Evolutionary conservation across 1,140 invertebrate genomes (phyloP), one percentile per base, ranked within the genome.

Genomic region (Gonatopus flavifemur): DNA sequence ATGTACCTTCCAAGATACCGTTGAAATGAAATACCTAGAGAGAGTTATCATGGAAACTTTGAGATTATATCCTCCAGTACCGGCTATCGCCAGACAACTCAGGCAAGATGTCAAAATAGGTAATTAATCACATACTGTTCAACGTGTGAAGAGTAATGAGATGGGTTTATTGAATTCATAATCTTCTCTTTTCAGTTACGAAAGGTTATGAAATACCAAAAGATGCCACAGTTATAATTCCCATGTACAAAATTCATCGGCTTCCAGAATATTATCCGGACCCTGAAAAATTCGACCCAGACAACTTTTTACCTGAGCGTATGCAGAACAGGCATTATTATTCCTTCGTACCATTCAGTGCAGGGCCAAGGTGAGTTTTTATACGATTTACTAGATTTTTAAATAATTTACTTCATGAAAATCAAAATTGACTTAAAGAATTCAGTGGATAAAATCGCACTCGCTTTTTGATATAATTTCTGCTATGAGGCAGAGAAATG

Each of bases 301-400:
- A 97, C 53, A 88, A 94, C 68, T 98, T 97, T 80, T 77, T 93
- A 35, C 87, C 89, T 0, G 93, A 96, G 71, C 86, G 85, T 49
- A 84, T 84, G 38, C 83, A 87, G 40, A 84, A 85, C 66, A 80
- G 93, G 67, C 88, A 88, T 71, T 93, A 93, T 59, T 96, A 91
- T 69, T 82, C 89, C 18, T 95, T 88, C 60, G 86, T 95, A 45
- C 93, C 93, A 1, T 96, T 96, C 80, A 92, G 90, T 54, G 93
- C 93, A 55, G 93, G 92, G 16, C 88, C 89, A 9, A 83, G 91
- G 88, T 90, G 67, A 80, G 81, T 70, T 31, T n/a, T n/a, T n/a
- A n/a, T n/a, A n/a, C n/a, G n/a, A n/a, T n/a, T n/a, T n/a, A n/a
- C n/a, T n/a, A n/a, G n/a, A n/a, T n/a, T n/a, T n/a, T n/a, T n/a